Evolutionary conservation across 2,797 vertebrate species (phyloP).

Genomic region (Geotrypetes seraphini): DNA sequence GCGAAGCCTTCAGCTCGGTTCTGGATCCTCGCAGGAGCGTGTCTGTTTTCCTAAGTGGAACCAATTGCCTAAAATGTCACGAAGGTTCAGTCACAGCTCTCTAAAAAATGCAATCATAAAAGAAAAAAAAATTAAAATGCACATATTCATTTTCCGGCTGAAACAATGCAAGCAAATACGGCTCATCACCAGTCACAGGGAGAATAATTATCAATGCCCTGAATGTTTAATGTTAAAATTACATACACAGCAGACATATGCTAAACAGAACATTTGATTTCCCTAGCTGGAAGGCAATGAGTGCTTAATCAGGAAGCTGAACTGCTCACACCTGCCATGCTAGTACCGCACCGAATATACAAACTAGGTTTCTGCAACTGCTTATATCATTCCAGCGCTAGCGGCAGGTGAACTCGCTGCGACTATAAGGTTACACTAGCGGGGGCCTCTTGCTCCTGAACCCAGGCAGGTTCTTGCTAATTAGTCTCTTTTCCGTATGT

Average conservation of each 20-base stretch:
- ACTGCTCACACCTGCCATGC: conserved; percentile 21
- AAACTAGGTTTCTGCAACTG: conserved; percentile 9
- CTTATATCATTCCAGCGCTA: neutral
- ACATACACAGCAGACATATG: conserved; percentile 23
- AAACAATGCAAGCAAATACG: conserved; percentile 19
- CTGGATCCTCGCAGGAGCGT: conserved; percentile 20
- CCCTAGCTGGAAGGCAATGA: conserved; percentile 28
- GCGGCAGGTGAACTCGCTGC: neutral
- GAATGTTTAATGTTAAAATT: conserved; percentile 46
- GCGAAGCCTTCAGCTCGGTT: conserved; percentile 24
- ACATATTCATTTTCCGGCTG: conserved; percentile 35
- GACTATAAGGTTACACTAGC: too few species aligned
- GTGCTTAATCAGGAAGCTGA: too few species aligned
- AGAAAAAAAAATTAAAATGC: conserved; percentile 42
- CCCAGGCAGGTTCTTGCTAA: too few species aligned
- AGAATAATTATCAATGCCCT: conserved; percentile 35
- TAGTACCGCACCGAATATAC: too few species aligned
- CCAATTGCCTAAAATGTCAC: conserved; percentile 39
- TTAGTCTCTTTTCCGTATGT: too few species aligned
- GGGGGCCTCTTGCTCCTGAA: too few species aligned
- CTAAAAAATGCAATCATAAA: conserved; percentile 40
- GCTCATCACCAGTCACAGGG: conserved; percentile 30
- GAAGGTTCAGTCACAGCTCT: conserved; percentile 29
- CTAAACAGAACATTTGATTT: conserved; percentile 37
- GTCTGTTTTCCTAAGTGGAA: conserved; percentile 38